phyloP scores from a whole-genome alignment of 1,140 invertebrate genomes.

The Sweltsa coloradensis region DNA sequence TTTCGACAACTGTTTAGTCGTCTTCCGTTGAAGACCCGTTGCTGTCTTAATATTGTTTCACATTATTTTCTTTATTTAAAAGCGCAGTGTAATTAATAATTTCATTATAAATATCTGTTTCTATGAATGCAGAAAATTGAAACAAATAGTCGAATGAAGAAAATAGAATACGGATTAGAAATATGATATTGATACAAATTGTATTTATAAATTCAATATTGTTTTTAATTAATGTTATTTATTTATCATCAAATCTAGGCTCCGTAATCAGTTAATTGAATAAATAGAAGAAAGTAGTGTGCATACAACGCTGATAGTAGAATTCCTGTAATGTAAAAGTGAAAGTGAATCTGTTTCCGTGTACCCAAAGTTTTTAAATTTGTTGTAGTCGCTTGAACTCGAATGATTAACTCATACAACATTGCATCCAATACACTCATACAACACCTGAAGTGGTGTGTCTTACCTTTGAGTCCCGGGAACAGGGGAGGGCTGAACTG shows the following conservation, averaged over 20 bases:
- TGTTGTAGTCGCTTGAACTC: background rate
- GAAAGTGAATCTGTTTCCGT: background rate
- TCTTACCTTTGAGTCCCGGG: conserved; percentile 55
- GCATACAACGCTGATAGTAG: no score
- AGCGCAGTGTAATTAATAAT: background rate
- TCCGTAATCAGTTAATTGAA: no score
- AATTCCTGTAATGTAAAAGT: no score
- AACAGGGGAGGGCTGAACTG: conserved; percentile 72
- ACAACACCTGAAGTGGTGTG: background rate
- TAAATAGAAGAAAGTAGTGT: conserved; percentile 2
- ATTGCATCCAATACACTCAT: background rate
- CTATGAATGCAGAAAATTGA: no score
- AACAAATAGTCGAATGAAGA: no score
- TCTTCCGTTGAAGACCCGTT: background rate
- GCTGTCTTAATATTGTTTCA: background rate
- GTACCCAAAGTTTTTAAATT: background rate
- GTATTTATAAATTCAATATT: background rate
- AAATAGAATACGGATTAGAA: background rate
- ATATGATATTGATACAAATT: background rate
- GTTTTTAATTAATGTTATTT: background rate
- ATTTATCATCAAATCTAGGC: no score
- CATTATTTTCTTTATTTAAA: background rate
- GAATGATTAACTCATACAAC: background rate
- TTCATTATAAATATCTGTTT: no score
- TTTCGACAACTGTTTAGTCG: background rate